Evolutionary conservation across 2,113 vertebrate genomes (phyloP).

Genomic region (Macquaria ambigua): DNA sequence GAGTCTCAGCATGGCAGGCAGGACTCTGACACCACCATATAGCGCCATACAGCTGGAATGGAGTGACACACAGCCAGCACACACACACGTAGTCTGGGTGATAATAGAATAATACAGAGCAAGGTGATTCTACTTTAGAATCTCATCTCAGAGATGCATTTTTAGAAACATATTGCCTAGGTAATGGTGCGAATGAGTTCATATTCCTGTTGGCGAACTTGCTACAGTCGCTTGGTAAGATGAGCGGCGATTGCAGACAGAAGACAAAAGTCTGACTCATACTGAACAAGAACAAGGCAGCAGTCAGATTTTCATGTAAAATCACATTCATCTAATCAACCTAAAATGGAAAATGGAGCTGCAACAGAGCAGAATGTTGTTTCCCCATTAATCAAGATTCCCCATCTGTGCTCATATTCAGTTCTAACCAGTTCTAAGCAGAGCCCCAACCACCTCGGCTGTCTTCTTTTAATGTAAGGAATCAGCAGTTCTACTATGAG

Average conservation of each 20-base stretch:
- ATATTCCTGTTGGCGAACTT: slow-evolving; percentile 12
- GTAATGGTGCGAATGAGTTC: slow-evolving; percentile 20
- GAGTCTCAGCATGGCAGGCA: slow-evolving; percentile 26
- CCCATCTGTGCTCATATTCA: too few species aligned
- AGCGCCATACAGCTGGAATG: slow-evolving; percentile 21
- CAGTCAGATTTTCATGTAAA: too few species aligned
- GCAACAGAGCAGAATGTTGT: too few species aligned
- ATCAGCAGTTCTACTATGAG: neutral
- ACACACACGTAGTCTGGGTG: slow-evolving; percentile 25
- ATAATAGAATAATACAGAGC: slow-evolving; percentile 44
- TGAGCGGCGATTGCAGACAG: too few species aligned
- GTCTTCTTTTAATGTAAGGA: neutral
- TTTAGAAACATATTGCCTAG: slow-evolving; percentile 33
- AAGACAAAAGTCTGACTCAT: too few species aligned
- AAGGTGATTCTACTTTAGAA: slow-evolving; percentile 20
- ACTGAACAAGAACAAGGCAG: too few species aligned
- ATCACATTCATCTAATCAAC: too few species aligned
- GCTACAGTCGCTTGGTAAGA: neutral
- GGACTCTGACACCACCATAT: slow-evolving; percentile 37
- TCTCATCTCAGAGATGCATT: slow-evolving; percentile 41
- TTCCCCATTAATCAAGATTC: too few species aligned
- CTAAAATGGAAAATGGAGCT: too few species aligned
- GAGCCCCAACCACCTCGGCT: neutral
- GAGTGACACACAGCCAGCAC: slow-evolving; percentile 38
- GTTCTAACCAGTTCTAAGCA: too few species aligned